These are phyloP conservation scores for Rhagologus leucostigma DNA, from an alignment of 2,113 vertebrate species.

Conservation along the genomic window DNA sequence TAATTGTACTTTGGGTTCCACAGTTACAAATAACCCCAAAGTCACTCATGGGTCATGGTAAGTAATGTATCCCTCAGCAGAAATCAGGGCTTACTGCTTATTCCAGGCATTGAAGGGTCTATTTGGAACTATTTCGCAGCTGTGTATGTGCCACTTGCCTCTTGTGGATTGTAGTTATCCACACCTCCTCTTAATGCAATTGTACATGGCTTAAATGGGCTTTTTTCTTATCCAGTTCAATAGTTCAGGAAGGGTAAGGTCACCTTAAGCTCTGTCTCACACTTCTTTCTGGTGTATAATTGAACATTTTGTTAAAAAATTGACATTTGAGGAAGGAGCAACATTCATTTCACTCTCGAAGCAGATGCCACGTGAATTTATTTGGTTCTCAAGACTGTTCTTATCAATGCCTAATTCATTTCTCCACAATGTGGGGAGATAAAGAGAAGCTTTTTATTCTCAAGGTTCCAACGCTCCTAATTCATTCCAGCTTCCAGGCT, in stretches of 20 bases:
- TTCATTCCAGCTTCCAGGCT: not conserved
- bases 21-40: not conserved
- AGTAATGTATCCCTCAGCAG: not conserved
- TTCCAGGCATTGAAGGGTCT: not conserved
- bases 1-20: not conserved
- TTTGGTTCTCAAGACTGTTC: not conserved
- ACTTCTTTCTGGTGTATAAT: not conserved
- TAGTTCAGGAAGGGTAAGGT: not conserved
- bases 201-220: not conserved
- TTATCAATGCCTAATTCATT: not conserved
- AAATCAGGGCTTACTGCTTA: not conserved
- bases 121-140: not conserved
- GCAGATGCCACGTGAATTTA: not conserved
- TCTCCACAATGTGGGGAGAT: not conserved
- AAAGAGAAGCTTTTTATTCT: not conserved
- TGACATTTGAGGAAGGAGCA: not conserved
- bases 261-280: not conserved
- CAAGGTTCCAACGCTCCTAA: not conserved
- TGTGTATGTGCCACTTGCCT: not conserved
- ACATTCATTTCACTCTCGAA: not conserved
- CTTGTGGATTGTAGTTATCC: not conserved
- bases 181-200: not conserved
- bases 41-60: not conserved
- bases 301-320: not conserved
- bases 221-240: not conserved